phyloP scores from a whole-genome alignment of 2,888 invertebrate species.

The Xestia xanthographa region DNA sequence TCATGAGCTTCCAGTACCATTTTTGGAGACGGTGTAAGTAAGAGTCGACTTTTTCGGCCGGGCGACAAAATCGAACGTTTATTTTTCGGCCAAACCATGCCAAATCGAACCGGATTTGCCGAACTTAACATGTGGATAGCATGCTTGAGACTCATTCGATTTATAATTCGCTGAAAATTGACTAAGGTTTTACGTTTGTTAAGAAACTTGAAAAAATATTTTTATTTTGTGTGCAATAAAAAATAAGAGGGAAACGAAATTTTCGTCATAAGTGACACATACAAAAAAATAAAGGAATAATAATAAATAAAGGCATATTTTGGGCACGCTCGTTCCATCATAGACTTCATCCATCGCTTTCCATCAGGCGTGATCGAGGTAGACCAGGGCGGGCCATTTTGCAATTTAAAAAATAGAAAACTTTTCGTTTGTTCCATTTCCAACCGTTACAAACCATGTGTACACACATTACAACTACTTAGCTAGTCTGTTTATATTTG shows the following conservation, averaged over 20 bases:
- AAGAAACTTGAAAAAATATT: neutral
- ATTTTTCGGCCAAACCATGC: neutral
- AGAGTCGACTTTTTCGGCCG: neutral
- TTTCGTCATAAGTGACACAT: no score
- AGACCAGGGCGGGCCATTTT: no score
- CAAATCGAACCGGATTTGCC: neutral
- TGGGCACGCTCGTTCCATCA: no score
- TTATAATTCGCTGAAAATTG: neutral
- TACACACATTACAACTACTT: constrained; percentile 46
- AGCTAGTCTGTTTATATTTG: constrained; percentile 52
- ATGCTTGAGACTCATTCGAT: neutral
- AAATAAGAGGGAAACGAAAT: no score
- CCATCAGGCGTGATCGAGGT: no score
- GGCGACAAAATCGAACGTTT: neutral
- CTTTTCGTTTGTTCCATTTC: neutral
- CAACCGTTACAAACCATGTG: constrained; percentile 36
- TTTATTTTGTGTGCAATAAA: no score
- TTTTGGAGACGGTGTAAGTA: neutral
- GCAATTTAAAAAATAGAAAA: neutral
- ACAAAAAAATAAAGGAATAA: no score
- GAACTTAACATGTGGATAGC: neutral
- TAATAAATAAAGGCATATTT: no score
- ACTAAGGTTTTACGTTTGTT: neutral
- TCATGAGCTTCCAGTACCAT: neutral
- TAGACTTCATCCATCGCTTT: no score